phyloP scores from a whole-genome alignment of 1,140 invertebrate species.

The Drosophila suzukii region DNA sequence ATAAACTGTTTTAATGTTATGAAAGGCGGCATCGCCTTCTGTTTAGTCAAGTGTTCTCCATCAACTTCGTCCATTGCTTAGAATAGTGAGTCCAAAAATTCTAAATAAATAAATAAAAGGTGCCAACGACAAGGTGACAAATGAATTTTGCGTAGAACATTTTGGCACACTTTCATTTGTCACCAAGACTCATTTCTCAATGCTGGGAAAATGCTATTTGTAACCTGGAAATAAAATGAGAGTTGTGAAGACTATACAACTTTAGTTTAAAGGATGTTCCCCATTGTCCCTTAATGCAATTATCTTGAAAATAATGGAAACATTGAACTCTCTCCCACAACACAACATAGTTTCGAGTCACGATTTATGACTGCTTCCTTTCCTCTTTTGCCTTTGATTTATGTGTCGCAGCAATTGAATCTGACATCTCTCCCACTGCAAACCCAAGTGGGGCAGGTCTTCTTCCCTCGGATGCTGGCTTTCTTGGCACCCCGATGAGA shows the following conservation, averaged over 20 bases:
- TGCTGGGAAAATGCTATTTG: neutral
- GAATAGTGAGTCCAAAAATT: slow-evolving; percentile 11
- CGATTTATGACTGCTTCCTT: slow-evolving; percentile 36
- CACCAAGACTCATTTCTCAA: slow-evolving; percentile 11
- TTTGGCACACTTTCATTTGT: neutral
- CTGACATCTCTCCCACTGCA: slow-evolving; percentile 29
- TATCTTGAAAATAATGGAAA: slow-evolving; percentile 7
- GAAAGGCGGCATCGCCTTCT: slow-evolving; percentile 12
- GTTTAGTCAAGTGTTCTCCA: slow-evolving; percentile 41
- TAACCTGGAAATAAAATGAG: neutral
- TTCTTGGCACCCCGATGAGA: slow-evolving; percentile 7
- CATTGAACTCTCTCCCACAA: neutral
- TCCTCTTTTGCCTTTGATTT: slow-evolving; percentile 18
- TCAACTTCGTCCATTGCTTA: slow-evolving; percentile 21
- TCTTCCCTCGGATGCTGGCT: neutral
- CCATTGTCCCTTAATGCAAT: slow-evolving; percentile 2
- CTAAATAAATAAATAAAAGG: slow-evolving; percentile 13
- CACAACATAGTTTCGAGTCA: slow-evolving; percentile 16
- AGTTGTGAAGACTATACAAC: neutral
- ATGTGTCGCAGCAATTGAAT: slow-evolving; percentile 32
- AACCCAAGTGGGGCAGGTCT: slow-evolving; percentile 33
- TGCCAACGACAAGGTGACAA: slow-evolving; percentile 32
- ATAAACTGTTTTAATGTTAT: slow-evolving; percentile 35
- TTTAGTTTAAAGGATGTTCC: slow-evolving; percentile 4
- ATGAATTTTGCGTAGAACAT: slow-evolving; percentile 1